Conservation (phyloP, 2,797 vertebrate genomes). For the Aulostomus chinensis region DNA sequence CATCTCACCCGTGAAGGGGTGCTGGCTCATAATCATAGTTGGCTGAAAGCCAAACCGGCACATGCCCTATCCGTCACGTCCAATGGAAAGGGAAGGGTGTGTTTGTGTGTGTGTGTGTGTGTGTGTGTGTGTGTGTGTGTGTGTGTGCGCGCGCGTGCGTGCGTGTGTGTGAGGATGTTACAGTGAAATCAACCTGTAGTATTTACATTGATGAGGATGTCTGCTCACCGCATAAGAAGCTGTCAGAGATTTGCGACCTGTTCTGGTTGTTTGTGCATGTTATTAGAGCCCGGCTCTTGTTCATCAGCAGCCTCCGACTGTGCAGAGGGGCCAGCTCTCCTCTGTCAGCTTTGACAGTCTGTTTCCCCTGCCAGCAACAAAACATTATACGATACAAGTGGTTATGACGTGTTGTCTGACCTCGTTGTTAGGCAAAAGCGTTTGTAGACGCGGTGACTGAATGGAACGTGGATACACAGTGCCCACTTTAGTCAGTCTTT, state of each 20-base stretch:
- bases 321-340: constrained; percentile 7
- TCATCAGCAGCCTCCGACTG: constrained; percentile 6
- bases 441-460: too few relatives aligned
- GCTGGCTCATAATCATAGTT: constrained; percentile 63
- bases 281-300: too few relatives aligned
- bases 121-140: too few relatives aligned
- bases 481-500: not conserved
- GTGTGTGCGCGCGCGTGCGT: too few relatives aligned
- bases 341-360: constrained; percentile 24
- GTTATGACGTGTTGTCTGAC: too few relatives aligned
- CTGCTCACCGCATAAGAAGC: not conserved
- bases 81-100: too few relatives aligned
- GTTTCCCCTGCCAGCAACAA: constrained; percentile 6
- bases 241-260: constrained; percentile 14
- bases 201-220: constrained; percentile 22
- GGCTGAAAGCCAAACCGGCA: constrained; percentile 41
- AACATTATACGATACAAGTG: too few relatives aligned
- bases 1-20: constrained; percentile 41
- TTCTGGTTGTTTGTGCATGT: constrained; percentile 4
- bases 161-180: constrained; percentile 6
- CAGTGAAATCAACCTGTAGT: not conserved
- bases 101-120: too few relatives aligned
- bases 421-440: too few relatives aligned
- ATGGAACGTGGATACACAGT: not conserved
- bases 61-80: constrained; percentile 9